Evolutionary conservation across 2,113 vertebrate genomes (phyloP).

Genomic region (Regulus satrapa): DNA sequence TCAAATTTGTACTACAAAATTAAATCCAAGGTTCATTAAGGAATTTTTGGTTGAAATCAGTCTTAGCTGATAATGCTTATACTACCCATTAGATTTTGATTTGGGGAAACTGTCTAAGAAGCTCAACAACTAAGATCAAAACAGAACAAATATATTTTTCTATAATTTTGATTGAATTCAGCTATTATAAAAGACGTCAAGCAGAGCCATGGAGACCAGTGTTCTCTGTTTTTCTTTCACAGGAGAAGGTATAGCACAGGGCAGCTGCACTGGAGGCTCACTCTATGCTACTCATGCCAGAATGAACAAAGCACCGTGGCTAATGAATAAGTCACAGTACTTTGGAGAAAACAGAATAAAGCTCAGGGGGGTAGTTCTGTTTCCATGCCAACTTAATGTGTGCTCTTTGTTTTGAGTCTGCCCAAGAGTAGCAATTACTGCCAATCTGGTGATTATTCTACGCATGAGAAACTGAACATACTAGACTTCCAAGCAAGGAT

Average conservation of each 20-base stretch:
- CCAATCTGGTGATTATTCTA: constrained; percentile 5
- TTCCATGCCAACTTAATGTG: constrained; percentile 21
- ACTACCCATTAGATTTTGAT: background rate
- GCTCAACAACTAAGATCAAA: background rate
- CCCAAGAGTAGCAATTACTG: constrained; percentile 15
- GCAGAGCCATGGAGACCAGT: background rate
- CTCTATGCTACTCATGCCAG: background rate
- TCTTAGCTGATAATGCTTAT: background rate
- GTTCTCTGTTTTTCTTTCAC: background rate
- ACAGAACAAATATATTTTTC: background rate
- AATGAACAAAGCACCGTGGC: background rate
- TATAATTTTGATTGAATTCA: background rate
- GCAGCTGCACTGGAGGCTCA: background rate
- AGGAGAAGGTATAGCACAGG: background rate
- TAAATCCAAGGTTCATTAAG: background rate
- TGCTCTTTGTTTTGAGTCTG: background rate
- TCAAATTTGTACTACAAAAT: background rate
- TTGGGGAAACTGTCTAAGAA: background rate
- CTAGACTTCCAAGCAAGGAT: background rate
- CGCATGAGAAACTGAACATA: background rate
- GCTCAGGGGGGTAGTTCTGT: background rate
- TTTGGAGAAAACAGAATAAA: background rate
- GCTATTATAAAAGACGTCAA: background rate
- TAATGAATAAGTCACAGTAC: background rate
- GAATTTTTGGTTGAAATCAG: background rate